Evolutionary conservation across 2,113 vertebrate genomes (phyloP), one percentile per base, ranked within the genome.

Genomic region (Pseudolaguvia tuberculata): DNA sequence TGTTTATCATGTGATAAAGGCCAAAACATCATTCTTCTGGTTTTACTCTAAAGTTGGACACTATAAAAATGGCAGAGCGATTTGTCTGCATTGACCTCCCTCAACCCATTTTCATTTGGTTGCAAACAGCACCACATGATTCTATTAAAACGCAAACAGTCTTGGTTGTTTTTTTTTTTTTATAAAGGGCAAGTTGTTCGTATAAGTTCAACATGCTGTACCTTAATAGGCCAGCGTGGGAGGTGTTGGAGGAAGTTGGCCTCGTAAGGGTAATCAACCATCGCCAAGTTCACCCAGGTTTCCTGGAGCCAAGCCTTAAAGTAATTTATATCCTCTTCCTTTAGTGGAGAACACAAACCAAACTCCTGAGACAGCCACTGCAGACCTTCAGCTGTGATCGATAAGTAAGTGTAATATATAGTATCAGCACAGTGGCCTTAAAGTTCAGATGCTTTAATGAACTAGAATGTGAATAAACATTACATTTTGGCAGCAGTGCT

Each of bases 191-290:
- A 76, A 48, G 5, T 45, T 68, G 50, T 75, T 25, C 35, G 29
- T 63, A 59, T 66, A 31, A 67, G 52, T 42, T 75, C 5, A 67
- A 59, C 42, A 45, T 68, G 61, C 62, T 48, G 87, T 92, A 98
- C 96, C 95, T 94, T 84, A 81, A 99, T 79, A 31, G 97, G 96
- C 95, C 95, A 99, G 23, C 86, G 89, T 78, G 96, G 96, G 68
- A 99, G 91, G 50, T 94, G 94, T 85, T 97, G 93, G 48, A 99
- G 89, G 78, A 99, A 97, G 81, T 91, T 89, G 3, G 93, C 93
- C 75, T 92, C 85, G 2, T 99, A 98, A 0, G 96, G 97, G 68
- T 99, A 99, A 83, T 99, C 88, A 75, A 95, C 94, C 96, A 98
- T 96, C 4, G 96, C 96, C 88, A 98, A 85, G 39, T 96, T 95